These are phyloP conservation scores for Elephas maximus DNA, from an alignment of 2,113 vertebrate genomes.

Conservation along the genomic window DNA sequence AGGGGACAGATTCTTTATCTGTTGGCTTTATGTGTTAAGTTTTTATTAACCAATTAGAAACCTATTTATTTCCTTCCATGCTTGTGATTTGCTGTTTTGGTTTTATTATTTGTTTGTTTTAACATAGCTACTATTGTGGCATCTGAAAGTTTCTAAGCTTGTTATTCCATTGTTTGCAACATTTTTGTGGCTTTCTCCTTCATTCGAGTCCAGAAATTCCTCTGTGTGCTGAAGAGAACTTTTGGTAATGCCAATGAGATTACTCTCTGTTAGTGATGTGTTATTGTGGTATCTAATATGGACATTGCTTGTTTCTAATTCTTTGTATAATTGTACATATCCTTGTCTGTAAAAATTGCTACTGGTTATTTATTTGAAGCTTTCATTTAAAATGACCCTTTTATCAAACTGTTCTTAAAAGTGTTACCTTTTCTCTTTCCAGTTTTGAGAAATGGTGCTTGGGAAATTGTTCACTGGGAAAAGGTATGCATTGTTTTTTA, in stretches of 20 bases:
- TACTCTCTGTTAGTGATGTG: neutral
- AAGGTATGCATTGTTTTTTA: slow-evolving; percentile 92
- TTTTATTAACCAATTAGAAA: slow-evolving; percentile 25
- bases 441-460: slow-evolving; percentile 98
- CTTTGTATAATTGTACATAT: neutral
- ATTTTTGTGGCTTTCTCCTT: neutral
- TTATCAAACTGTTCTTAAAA: slow-evolving; percentile 31
- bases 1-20: neutral
- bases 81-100: neutral
- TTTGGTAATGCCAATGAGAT: accelerated
- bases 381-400: slow-evolving; percentile 5
- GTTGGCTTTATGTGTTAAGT: neutral
- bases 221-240: neutral
- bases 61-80: neutral
- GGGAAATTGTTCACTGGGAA: slow-evolving; percentile 99
- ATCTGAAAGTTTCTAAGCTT: neutral
- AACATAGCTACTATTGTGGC: neutral
- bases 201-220: neutral
- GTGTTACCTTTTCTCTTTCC: slow-evolving; percentile 65
- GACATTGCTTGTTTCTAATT: neutral
- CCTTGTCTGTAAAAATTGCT: neutral
- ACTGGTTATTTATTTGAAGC: slow-evolving; percentile 11
- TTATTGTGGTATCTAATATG: neutral
- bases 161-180: neutral
- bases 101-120: neutral